Evolutionary conservation across 1,140 invertebrate species (phyloP).

Genomic region (Lepidurus arcticus): DNA sequence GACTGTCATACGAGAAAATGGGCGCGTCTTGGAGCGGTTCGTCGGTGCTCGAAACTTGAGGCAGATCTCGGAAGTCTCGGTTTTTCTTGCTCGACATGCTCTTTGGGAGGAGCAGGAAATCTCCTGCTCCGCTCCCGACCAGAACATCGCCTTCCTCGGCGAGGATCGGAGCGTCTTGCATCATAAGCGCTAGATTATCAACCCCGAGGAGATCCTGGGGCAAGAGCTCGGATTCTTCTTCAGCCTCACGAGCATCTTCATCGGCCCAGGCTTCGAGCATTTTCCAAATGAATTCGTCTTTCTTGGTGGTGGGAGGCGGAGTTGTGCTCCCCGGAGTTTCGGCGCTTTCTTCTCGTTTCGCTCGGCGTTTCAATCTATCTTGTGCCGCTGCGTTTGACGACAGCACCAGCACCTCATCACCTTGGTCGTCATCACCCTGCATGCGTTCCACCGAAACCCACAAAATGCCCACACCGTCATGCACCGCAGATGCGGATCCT

Average conservation of each 20-base stretch:
- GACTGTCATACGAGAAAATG: conserved; percentile 41
- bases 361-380: neutral
- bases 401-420: neutral
- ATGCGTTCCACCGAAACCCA: neutral
- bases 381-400: neutral
- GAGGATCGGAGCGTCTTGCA: neutral
- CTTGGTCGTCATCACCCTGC: neutral
- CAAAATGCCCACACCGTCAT: neutral
- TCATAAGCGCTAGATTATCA: neutral
- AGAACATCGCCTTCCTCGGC: neutral
- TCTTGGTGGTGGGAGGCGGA: neutral
- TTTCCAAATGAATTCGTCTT: conserved; percentile 30
- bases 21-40: conserved; percentile 34
- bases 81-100: neutral
- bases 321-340: neutral
- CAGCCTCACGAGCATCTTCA: conserved; percentile 1
- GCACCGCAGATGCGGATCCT: conserved; percentile 15
- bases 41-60: neutral
- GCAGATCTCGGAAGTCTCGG: neutral
- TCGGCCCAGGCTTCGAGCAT: conserved; percentile 27
- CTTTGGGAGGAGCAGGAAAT: neutral
- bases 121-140: neutral
- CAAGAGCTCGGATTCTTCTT: neutral
- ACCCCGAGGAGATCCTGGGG: neutral
- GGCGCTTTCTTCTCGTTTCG: neutral